Evolutionary conservation across 2,797 vertebrate species (phyloP).

Genomic region (Gobio occitaniae): DNA sequence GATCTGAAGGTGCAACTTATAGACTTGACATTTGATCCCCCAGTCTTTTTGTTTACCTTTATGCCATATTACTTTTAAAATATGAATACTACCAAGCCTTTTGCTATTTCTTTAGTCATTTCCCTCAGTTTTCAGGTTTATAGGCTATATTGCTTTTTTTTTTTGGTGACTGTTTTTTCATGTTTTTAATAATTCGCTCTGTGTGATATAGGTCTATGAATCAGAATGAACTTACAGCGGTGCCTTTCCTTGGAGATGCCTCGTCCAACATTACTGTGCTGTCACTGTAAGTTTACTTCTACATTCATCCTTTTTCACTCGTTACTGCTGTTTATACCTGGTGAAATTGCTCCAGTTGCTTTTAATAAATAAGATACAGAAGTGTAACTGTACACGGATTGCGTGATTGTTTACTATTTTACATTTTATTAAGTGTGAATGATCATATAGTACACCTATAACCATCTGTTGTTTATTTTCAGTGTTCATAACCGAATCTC

Average conservation of each 20-base stretch:
- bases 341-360: background rate
- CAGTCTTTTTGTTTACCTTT: background rate
- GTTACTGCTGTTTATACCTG: background rate
- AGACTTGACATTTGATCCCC: background rate
- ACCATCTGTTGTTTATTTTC: slow-evolving; percentile 40
- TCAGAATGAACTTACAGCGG: slow-evolving; percentile 89
- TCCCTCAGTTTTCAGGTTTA: background rate
- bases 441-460: background rate
- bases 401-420: background rate
- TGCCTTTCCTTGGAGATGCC: slow-evolving; percentile 89
- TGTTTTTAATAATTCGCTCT: background rate
- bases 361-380: background rate
- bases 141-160: background rate
- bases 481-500: slow-evolving; percentile 93
- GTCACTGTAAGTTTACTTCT: slow-evolving; percentile 87
- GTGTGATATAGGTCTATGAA: slow-evolving; percentile 88
- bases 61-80: background rate
- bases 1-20: background rate
- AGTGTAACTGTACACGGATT: background rate
- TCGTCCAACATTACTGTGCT: slow-evolving; percentile 90
- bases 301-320: background rate
- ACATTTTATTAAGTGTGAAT: background rate
- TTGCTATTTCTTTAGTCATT: background rate
- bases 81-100: background rate
- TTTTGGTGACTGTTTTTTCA: background rate